Evolutionary conservation across 2,113 vertebrate species (phyloP).

Genomic region (Atrichornis clamosus): DNA sequence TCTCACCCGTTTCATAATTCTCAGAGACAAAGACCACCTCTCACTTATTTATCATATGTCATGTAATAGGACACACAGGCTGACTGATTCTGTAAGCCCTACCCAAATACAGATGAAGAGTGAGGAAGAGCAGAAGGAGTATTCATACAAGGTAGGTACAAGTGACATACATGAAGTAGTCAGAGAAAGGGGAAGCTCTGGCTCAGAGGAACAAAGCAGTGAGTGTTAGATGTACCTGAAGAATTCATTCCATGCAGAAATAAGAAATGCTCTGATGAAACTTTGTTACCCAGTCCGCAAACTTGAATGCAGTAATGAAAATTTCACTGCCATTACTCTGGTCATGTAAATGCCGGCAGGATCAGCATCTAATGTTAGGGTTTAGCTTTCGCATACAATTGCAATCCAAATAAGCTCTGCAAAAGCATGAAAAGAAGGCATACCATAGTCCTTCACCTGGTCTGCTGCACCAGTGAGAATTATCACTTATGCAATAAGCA

Average conservation of each 20-base stretch:
- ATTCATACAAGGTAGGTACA: neutral
- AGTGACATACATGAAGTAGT: neutral
- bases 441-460: neutral
- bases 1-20: neutral
- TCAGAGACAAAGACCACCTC: neutral
- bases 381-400: neutral
- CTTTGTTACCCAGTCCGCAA: neutral
- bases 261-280: neutral
- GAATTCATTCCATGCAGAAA: rapidly evolving
- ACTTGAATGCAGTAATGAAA: neutral
- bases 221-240: neutral
- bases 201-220: neutral
- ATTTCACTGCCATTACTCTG: neutral
- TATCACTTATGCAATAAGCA: neutral
- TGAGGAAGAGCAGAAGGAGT: neutral
- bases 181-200: neutral
- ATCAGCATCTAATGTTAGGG: neutral
- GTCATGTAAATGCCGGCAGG: neutral
- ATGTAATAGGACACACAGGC: rapidly evolving
- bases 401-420: neutral
- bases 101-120: neutral
- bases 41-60: neutral
- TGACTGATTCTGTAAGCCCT: neutral
- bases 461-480: neutral
- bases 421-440: neutral